Evolutionary conservation across 2,797 vertebrate genomes (phyloP), one percentile per base, ranked within the genome.

Genomic region (Protosalanx chinensis): DNA sequence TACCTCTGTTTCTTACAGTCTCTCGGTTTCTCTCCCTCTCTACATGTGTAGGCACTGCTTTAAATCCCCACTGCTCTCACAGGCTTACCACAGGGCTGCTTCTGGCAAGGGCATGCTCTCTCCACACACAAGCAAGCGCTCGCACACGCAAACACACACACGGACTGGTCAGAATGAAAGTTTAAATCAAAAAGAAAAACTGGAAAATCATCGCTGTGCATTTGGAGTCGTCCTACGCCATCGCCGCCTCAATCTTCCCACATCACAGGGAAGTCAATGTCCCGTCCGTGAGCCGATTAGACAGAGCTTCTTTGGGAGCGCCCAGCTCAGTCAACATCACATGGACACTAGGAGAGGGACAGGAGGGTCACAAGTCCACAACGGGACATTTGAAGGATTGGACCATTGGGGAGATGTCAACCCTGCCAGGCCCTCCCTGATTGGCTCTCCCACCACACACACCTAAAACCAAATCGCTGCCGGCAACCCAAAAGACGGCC

Each of bases 191-290:
- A 60, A 61, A 29, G 33, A 70, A 60, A 23, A 35, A 35, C 20
- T 20, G 4, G 41, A 6, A 66, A 49, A 58, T 58, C 56, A 41
- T 66, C 16, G 57, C 20, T 49, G 15, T 66, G 13, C 1, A 60
- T n/a, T 33, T 60, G 6, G 15, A 60, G 58, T 60, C 58, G 3
- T 62, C 3, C 60, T 37, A 35, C 62, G n/a, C 27, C n/a, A 12
- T 23, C 33, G 23, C 23, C 7, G 62, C 33, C 33, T 5, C 18
- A 23, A 12, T 10, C 16, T 12, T 46, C 10, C 63, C 64, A 32
- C 71, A 68, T 67, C 64, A 57, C 61, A 58, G 41, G 64, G 62
- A 71, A 83, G 83, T 74, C 30, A 6, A 61, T 63, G 46, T 30
- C 70, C 64, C 62, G 79, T 23, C 33, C 37, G 16, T 23, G 18